phyloP scores from a whole-genome alignment of 1,140 invertebrate genomes.

The Drosophila pseudoananassae region DNA sequence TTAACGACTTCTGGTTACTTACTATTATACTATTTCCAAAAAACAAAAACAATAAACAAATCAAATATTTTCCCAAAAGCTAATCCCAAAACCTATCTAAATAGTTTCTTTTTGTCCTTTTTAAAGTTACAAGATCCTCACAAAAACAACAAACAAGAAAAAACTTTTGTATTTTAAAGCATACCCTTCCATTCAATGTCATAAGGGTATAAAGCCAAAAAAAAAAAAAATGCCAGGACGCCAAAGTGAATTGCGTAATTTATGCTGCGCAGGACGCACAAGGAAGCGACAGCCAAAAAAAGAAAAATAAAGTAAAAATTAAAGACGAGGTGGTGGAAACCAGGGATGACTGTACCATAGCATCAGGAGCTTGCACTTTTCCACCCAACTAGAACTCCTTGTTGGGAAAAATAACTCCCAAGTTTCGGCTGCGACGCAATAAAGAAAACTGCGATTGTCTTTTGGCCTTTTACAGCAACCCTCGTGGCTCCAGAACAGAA shows the following conservation, averaged over 20 bases:
- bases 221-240: conserved; percentile 12
- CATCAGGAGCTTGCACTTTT: conserved; percentile 68
- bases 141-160: neutral
- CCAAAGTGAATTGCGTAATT: conserved; percentile 76
- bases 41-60: neutral
- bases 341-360: conserved; percentile 34
- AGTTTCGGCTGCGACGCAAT: conserved; percentile 66
- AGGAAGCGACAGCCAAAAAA: conserved; percentile 26
- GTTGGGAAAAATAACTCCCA: conserved; percentile 44
- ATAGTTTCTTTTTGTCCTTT: conserved; percentile 1
- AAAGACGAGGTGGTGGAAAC: conserved; percentile 20
- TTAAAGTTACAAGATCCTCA: neutral
- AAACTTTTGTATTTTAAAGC: conserved; percentile 7
- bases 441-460: conserved; percentile 70
- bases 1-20: conserved; percentile 1
- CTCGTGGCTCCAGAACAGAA: conserved; percentile 27
- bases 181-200: conserved; percentile 15
- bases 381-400: conserved; percentile 37
- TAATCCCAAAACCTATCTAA: neutral
- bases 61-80: neutral
- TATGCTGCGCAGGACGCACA: conserved; percentile 74
- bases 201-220: conserved; percentile 27
- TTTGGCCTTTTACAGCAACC: conserved; percentile 52
- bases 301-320: conserved; percentile 23
- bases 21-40: neutral